A percentile compares a stretch with the other conserved stretches of the same genome.
Evolutionary conservation across 2,797 vertebrate genomes (phyloP).

Genomic region (Hyperoplus lanceolatus): DNA sequence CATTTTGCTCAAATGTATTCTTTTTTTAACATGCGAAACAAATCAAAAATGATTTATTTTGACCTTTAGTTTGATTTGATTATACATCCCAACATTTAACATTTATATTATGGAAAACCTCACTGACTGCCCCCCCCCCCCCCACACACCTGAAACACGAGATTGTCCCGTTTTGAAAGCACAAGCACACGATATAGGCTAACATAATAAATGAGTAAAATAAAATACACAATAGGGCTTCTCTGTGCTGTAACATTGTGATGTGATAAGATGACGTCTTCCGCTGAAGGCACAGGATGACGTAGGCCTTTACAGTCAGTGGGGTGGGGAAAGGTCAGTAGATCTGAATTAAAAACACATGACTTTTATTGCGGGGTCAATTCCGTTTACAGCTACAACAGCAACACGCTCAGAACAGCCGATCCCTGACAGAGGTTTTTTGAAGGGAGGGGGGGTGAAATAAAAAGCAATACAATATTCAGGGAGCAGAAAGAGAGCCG

Average conservation of each 20-base stretch:
- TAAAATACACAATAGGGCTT: background rate
- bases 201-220: background rate
- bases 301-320: background rate
- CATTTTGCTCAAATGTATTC: background rate
- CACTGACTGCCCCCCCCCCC: too few relatives aligned
- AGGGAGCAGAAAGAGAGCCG: constrained; percentile 35
- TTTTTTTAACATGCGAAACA: background rate
- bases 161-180: constrained; percentile 14
- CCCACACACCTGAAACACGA: constrained; percentile 6
- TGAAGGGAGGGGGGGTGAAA: background rate
- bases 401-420: constrained; percentile 75
- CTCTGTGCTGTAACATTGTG: constrained; percentile 3
- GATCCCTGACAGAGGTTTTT: constrained; percentile 70
- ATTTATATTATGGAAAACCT: background rate
- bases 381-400: constrained; percentile 87
- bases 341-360: constrained; percentile 61
- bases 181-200: background rate
- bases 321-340: constrained; percentile 63
- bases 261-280: background rate
- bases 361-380: constrained; percentile 85
- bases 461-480: constrained; percentile 87
- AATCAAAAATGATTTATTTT: background rate
- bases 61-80: background rate
- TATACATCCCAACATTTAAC: constrained; percentile 3
- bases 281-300: background rate